Evolutionary conservation across 2,113 vertebrate genomes (phyloP).

Genomic region (Dipodomys spectabilis): DNA sequence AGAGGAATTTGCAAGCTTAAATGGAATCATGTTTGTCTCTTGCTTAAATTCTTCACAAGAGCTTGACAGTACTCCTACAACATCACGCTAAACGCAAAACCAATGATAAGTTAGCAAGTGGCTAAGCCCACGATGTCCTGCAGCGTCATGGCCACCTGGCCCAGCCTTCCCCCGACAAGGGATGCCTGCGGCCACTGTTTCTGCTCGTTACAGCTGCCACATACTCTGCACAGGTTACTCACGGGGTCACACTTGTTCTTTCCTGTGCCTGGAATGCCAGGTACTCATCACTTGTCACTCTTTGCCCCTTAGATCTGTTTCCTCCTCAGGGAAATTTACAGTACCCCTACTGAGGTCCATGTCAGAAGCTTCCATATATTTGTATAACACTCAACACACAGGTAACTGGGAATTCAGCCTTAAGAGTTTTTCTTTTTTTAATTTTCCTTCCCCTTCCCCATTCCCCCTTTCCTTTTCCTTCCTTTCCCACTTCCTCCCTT

Average conservation of each 20-base stretch:
- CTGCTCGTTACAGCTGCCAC: neutral
- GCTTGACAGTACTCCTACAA: neutral
- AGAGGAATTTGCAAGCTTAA: neutral
- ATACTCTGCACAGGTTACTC: neutral
- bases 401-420: neutral
- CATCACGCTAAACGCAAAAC: neutral
- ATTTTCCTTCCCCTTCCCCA: too few relatives aligned
- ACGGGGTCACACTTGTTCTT: rapidly evolving
- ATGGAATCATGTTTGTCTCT: neutral
- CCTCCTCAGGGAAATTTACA: neutral
- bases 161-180: too few relatives aligned
- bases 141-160: neutral
- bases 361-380: neutral
- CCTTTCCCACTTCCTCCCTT: too few relatives aligned
- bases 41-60: neutral
- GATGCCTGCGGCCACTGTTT: neutral
- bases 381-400: neutral
- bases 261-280: neutral
- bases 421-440: too few relatives aligned
- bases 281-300: neutral
- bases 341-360: neutral
- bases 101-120: neutral
- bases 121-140: neutral
- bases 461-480: too few relatives aligned
- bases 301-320: neutral